Evolutionary conservation across 2,888 invertebrate species (phyloP), one percentile per base, ranked within the genome.

Genomic region (Pycnomerus fuliginosus): DNA sequence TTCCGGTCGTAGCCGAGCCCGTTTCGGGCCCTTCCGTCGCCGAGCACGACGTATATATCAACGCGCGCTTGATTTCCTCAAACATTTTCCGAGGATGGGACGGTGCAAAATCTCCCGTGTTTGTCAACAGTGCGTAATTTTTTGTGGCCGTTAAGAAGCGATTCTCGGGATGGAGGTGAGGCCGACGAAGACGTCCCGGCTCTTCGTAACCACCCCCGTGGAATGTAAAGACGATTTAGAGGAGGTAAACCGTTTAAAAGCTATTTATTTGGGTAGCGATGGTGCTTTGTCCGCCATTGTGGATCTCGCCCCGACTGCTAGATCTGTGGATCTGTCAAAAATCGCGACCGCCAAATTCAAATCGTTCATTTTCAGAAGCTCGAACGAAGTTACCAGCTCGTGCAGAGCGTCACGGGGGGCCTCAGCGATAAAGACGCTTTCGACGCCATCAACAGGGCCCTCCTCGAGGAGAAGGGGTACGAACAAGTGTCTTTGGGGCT

Each of bases 401-500:
- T 94, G 52, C 87, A 87, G 72, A 82, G 80, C 60, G 76, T 92
- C 60, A 85, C 85, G 45, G 79, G 82, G 54, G 92, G 91, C 56
- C 80, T 91, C 62, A 92, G 90, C 61, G 96, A 96, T 66, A 90
- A 94, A 68, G 95, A 96, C 75, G 85, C 90, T 61, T 94, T 95
- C 70, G 95, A 96, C 71, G 86, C 87, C 16, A 79, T 96, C 34
- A 92, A 90, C 68, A 90, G 87, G 71, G 86, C 91, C 50, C 88
- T 93, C 53, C 85, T 90, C 68, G 91, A 92, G 72, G 89, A 89
- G 53, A 82, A 80, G 62, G 88, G 87, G 64, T 93, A 95, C 76
- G 96, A 97, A 72, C 96, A 97, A 65, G 87, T 95, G 46, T 92
- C 90, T 38, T 74, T 94, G 54, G 97, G 96, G 36, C 82, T 97